Conservation (phyloP, 2,113 vertebrate species). For the Pongo pygmaeus region DNA sequence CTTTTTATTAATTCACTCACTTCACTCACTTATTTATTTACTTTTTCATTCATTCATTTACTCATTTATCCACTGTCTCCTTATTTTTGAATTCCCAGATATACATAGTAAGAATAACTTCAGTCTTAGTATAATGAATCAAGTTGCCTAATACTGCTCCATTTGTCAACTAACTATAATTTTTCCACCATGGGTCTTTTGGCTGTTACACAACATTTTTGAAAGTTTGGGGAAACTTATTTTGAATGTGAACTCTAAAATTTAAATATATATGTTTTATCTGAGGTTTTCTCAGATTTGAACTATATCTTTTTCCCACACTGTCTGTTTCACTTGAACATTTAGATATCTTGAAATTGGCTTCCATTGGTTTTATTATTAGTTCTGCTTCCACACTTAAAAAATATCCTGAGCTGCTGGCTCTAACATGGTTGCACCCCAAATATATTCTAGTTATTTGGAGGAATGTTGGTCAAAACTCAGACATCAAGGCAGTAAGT, state of each 20-base stretch:
- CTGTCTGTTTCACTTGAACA: not conserved
- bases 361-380: not conserved
- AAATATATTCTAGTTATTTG: not conserved
- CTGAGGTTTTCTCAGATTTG: not conserved
- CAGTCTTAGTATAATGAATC: not conserved
- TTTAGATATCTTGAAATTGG: not conserved
- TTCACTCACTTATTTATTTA: not conserved
- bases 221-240: not conserved
- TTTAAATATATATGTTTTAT: constrained; percentile 1
- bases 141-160: not conserved
- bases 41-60: not conserved
- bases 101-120: not conserved
- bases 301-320: not conserved
- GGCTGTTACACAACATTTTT: not conserved
- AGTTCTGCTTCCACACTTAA: not conserved
- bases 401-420: not conserved
- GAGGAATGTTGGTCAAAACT: not conserved
- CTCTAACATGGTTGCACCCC: not conserved
- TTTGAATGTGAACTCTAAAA: not conserved
- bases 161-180: not conserved
- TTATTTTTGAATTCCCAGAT: not conserved
- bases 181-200: not conserved
- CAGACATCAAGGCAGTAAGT: constrained; percentile 11
- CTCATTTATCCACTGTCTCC: not conserved
- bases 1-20: not conserved